Conservation (phyloP, 2,113 vertebrate genomes). For the Tragulus kanchil region DNA sequence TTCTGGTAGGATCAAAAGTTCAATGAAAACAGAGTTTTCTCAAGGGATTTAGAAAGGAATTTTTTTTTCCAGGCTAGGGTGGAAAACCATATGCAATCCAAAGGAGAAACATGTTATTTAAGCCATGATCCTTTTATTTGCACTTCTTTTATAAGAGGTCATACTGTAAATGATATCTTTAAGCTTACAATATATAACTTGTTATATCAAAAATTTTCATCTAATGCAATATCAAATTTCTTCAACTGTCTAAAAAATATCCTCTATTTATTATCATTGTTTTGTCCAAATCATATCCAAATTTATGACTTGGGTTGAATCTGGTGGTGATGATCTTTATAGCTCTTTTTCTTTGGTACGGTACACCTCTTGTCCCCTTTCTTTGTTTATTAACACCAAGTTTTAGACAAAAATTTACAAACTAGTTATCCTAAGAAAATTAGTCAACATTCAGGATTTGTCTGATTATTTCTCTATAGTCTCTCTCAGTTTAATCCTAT, state of each 20-base stretch:
- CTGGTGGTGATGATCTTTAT: accelerated
- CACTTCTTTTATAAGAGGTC: neutral
- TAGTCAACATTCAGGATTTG: neutral
- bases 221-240: neutral
- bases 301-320: neutral
- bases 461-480: too few species aligned
- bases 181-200: neutral
- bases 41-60: neutral
- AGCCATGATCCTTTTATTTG: neutral
- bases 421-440: neutral
- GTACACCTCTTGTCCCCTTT: neutral
- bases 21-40: conserved; percentile 55
- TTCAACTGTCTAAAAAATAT: neutral
- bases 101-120: neutral
- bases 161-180: neutral
- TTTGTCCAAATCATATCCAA: neutral
- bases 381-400: neutral
- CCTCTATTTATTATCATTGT: neutral
- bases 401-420: neutral
- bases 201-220: neutral
- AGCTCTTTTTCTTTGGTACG: neutral
- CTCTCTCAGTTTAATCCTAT: neutral
- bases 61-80: conserved; percentile 39
- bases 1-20: conserved; percentile 69
- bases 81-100: conserved; percentile 24